phyloP scores from a whole-genome alignment of 2,888 invertebrate genomes.

The Muscina levida region DNA sequence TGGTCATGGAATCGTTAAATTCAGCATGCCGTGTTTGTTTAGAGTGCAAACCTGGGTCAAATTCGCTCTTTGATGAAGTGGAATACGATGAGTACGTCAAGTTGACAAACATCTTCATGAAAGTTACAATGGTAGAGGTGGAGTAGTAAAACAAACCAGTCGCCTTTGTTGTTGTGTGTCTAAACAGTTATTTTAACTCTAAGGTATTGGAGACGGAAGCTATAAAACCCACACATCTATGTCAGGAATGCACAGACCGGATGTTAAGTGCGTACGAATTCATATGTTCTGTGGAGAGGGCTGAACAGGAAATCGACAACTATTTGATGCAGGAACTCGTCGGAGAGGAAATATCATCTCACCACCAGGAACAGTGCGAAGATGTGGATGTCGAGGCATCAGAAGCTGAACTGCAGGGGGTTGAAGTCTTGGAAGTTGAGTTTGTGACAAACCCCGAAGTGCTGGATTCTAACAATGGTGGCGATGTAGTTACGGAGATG shows the following conservation, averaged over 20 bases:
- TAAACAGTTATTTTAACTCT: neutral
- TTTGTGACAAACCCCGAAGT: constrained; percentile 37
- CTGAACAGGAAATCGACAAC: constrained; percentile 67
- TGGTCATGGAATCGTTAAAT: constrained; percentile 44
- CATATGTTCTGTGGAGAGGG: constrained; percentile 72
- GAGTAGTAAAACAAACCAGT: too few relatives aligned
- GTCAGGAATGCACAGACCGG: constrained; percentile 72
- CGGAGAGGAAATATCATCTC: constrained; percentile 14
- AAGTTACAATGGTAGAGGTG: constrained; percentile 73
- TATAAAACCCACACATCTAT: constrained; percentile 71
- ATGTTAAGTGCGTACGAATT: constrained; percentile 74
- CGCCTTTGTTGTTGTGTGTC: neutral
- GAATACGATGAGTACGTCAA: constrained; percentile 70
- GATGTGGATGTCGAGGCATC: constrained; percentile 46
- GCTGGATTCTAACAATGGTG: neutral
- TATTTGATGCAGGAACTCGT: constrained; percentile 47
- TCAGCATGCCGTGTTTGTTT: constrained; percentile 73
- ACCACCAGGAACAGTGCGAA: constrained; percentile 37
- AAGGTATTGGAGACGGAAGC: constrained; percentile 69
- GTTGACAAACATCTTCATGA: constrained; percentile 67
- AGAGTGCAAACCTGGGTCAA: constrained; percentile 67
- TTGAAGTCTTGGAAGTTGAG: constrained; percentile 49
- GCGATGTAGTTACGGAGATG: neutral
- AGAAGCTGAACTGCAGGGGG: constrained; percentile 49
- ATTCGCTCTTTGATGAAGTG: constrained; percentile 74